Base-by-base conservation (phyloP, 2,797 vertebrate species). In the Onychomys arenicola region DNA sequence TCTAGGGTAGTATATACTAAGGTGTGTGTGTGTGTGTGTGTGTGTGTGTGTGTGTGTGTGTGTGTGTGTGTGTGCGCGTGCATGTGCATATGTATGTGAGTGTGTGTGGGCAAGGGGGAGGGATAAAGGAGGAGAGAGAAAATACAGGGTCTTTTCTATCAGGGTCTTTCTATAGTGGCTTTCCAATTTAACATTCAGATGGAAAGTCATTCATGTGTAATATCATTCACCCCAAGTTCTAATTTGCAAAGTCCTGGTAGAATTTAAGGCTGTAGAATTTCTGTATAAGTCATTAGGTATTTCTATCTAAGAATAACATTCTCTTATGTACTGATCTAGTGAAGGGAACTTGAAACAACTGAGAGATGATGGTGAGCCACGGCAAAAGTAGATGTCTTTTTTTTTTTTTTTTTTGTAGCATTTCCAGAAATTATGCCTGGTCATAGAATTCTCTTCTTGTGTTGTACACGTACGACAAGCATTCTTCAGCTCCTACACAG, bases 121-220 rank as follows among this genome's bases (percentile, higher is more conserved):
- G 0, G 4, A 71, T 17, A 7, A 52, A 8, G 11, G 43, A 34
- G 8, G 5, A 11, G 10, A 23, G 52, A 10, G 3, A 10, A 5
- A 11, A 57, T 29, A n/a, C 5, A 43, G 43, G n/a, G 8, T 46
- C 5, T 17, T 65, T 84, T 65, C 29, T 46, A 85, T 49, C 29
- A 85, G 29, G 59, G 17, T 65, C 37, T 69, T 89, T 55, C 11
- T 78, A 6, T 2, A 77, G 4, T n/a, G 14, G 19, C 69, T 88
- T 75, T 92, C n/a, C 92, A 90, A 40, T 63, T 84, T 77, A 40
- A 27, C n/a, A 17, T 94, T 93, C 46, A 71, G 87, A 77, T 63
- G 11, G 17, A 69, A 95, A 90, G 21, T 10, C 94, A 4, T 71
- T 95, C 67, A 61, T 90, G 10, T 90, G 29, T 21, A 40, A 80